Percentiles rank a stretch among this genome's conserved stretches.
Conservation (phyloP, 2,113 vertebrate species). For the Cygnus atratus region DNA sequence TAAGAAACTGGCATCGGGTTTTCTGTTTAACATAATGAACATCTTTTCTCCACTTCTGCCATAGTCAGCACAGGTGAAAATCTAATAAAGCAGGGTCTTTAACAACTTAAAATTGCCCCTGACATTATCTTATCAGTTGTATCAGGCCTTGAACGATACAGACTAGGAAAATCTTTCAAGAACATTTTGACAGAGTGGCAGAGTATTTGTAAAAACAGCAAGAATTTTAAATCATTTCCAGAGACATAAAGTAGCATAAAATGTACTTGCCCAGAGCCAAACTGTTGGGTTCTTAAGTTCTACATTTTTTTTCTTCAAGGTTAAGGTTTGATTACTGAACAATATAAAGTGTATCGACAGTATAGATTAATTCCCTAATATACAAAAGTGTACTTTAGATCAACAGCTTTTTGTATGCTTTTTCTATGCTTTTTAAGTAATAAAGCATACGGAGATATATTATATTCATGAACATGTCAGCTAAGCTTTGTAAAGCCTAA, state of each 20-base stretch:
- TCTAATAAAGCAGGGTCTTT: slow-evolving; percentile 58
- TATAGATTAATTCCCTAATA: neutral
- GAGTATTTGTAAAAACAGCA: slow-evolving; percentile 32
- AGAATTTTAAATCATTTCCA: neutral
- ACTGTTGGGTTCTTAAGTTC: neutral
- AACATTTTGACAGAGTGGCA: slow-evolving; percentile 26
- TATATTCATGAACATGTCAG: neutral
- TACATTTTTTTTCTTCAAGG: neutral
- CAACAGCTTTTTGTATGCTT: neutral
- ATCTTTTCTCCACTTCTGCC: slow-evolving; percentile 48
- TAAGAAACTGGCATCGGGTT: slow-evolving; percentile 47
- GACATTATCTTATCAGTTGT: slow-evolving; percentile 63
- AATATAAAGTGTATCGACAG: neutral
- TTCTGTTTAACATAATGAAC: slow-evolving; percentile 65
- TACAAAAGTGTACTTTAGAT: neutral
- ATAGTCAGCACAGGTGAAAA: slow-evolving; percentile 49
- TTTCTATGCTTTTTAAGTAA: neutral
- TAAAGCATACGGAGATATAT: neutral
- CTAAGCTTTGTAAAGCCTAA: neutral
- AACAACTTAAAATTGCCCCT: slow-evolving; percentile 56
- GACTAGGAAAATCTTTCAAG: slow-evolving; percentile 48
- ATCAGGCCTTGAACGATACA: slow-evolving; percentile 39
- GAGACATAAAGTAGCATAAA: neutral
- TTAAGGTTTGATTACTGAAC: neutral
- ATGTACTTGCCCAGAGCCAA: neutral